Evolutionary conservation across 2,113 vertebrate species (phyloP).

Genomic region (Pelusios castaneus): DNA sequence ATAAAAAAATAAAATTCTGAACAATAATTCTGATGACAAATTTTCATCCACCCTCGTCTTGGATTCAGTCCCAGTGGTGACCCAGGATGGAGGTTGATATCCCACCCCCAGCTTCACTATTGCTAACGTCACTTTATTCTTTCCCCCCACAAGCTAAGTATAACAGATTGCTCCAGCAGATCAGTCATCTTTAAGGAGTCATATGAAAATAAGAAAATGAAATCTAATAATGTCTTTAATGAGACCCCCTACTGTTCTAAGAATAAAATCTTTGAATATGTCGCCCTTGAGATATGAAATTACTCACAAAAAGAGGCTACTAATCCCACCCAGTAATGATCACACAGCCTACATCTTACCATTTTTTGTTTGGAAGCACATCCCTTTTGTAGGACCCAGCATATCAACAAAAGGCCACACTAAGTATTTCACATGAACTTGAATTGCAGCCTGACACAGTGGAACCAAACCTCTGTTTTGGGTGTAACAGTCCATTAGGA

Average conservation of each 20-base stretch:
- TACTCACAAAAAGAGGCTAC: slow-evolving; percentile 29
- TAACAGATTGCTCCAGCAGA: slow-evolving; percentile 17
- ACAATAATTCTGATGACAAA: neutral
- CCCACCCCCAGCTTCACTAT: slow-evolving; percentile 4
- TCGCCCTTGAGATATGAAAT: slow-evolving; percentile 13
- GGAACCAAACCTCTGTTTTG: neutral
- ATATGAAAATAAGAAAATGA: slow-evolving; percentile 57
- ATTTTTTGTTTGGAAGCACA: neutral
- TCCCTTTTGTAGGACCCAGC: neutral
- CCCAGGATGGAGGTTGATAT: neutral
- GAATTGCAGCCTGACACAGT: neutral
- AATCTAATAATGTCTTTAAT: slow-evolving; percentile 41
- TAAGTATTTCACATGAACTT: neutral
- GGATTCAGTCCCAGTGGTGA: neutral
- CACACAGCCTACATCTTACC: neutral
- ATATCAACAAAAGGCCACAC: neutral
- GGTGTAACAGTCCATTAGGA: neutral
- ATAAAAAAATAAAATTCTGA: neutral
- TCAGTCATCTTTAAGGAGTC: slow-evolving; percentile 47
- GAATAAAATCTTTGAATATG: neutral
- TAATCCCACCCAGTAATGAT: neutral
- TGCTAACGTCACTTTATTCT: slow-evolving; percentile 66
- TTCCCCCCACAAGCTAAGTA: slow-evolving; percentile 43
- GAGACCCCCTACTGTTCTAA: neutral
- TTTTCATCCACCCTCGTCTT: neutral